Base-by-base conservation (phyloP, 2,113 vertebrate species). In the Stegastes partitus region DNA sequence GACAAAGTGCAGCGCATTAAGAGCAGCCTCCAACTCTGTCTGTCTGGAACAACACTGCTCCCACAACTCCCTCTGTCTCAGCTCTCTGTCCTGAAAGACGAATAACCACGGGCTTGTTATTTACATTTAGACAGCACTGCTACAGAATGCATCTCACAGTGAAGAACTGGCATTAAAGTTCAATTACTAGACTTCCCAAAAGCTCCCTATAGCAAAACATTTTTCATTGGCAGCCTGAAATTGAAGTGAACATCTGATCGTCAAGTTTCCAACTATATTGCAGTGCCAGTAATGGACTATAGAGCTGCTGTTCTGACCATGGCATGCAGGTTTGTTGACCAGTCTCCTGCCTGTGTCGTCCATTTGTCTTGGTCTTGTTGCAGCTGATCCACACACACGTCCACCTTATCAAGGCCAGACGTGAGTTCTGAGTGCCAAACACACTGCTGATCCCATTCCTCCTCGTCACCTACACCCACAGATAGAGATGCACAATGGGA, bases 401-500 rank as follows among this genome's bases (percentile, higher is more conserved):
- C 78, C 78, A 96, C 56, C 79, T 91, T 94, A 81, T 95, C 94
- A 21, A 97, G 86, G 19, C 91, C 89, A 1, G 92, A 91, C 57
- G 76, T 68, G 26, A 96, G 63, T 86, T 93, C 91, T 8, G 94
- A 62, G 22, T 90, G 65, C 88, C 96, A 94, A 54, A 83, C 64
- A 0, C 83, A 81, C 83, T 96, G 95, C 85, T 91, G 94, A 49
- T 96, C 92, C 93, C 92, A 94, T 83, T 97, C 96, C 2, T 95
- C 91, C 71, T 88, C 94, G 50, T 97, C 96, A 49, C 81, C 97
- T 98, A 66, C 0, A 87, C 53, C 70, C 58, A 76, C 19, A 79
- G 51, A 79, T 28, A 53, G 15, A 75, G 11, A 81, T 6, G 12
- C 23, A 82, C 50, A 59, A n/a, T 16, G 25, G 49, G 14, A 80